Evolutionary conservation across 2,888 invertebrate genomes (phyloP), one percentile per base, ranked within the genome.

Genomic region (Drosophila buzzatii): DNA sequence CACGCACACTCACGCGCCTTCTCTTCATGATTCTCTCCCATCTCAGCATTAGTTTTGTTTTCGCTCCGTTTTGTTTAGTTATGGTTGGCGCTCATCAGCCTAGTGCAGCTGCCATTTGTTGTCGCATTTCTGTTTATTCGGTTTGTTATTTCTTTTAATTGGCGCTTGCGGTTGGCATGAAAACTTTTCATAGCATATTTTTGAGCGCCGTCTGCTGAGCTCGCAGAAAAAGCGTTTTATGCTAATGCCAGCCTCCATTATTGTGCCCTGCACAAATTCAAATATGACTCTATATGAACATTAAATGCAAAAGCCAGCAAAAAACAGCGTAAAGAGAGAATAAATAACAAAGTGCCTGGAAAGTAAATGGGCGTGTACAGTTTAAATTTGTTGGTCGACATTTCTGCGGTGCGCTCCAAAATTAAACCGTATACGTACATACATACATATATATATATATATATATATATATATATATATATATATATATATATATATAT

Each of bases 81-180:
- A 35, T 33, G 12, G 10, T 37, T 14, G 14, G 7, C 55, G 31
- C 39, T 18, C 58, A 44, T 74, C 75, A 69, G 61, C 58, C 35
- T 41, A 44, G 51, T 33, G 55, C 39, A 41, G 61, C 58, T 49
- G 65, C 55, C 62, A 59, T 70, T 82, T 56, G 61, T 59, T 65
- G 57, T 72, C 51, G 67, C 47, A 41, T 58, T 61, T 74, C 63
- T 58, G 62, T 41, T 64, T 75, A 66, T 67, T 65, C 47, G 59
- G 63, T 71, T 82, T 68, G 69, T 73, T 83, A 59, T 80, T 81
- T 76, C 75, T 84, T 76, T 76, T 79, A 89, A 85, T 85, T 86
- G 76, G 89, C 84, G 89, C 76, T 69, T 73, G 81, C 72, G 71
- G 73, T 76, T 69, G 51, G 2, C 42, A 51, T 45, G 44, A 51